Evolutionary conservation across 2,797 vertebrate genomes (phyloP).

Genomic region (Pangasius djambal): DNA sequence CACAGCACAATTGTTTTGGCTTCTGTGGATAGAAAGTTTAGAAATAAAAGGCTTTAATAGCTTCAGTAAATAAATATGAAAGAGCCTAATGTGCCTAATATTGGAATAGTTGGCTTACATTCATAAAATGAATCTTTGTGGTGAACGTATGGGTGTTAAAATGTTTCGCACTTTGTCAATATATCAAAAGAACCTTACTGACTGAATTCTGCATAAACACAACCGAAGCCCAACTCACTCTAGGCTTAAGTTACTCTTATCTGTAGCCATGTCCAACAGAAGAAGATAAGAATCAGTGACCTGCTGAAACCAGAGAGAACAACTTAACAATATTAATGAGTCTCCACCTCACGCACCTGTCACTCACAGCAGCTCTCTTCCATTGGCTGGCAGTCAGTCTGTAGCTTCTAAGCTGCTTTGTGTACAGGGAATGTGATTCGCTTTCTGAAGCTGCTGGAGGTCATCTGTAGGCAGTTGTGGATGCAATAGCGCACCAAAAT

Average conservation of each 20-base stretch:
- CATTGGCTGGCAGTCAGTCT: constrained; percentile 5
- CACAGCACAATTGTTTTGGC: not conserved
- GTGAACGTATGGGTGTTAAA: not conserved
- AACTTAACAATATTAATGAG: constrained; percentile 53
- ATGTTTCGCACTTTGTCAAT: not conserved
- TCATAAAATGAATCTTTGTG: not conserved
- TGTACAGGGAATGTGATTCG: not conserved
- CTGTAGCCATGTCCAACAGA: not conserved
- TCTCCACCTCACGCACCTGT: constrained; percentile 28
- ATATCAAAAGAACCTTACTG: not conserved
- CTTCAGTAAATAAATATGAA: not conserved
- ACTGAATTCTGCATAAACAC: not conserved
- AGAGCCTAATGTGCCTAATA: not conserved
- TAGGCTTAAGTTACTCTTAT: not conserved
- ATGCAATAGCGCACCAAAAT: not conserved
- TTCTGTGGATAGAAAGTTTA: not conserved
- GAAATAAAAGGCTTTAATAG: not conserved
- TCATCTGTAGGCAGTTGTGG: constrained; percentile 30
- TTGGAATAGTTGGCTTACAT: not conserved
- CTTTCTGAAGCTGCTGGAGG: constrained; percentile 24
- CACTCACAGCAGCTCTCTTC: constrained; percentile 33
- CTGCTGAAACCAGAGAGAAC: constrained; percentile 54
- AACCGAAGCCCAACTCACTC: not conserved
- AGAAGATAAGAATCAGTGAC: constrained; percentile 48
- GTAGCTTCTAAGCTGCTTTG: not conserved